These are phyloP conservation scores for Penaeus vannamei DNA, from an alignment of 1,140 invertebrate species.

Conservation along the genomic window DNA sequence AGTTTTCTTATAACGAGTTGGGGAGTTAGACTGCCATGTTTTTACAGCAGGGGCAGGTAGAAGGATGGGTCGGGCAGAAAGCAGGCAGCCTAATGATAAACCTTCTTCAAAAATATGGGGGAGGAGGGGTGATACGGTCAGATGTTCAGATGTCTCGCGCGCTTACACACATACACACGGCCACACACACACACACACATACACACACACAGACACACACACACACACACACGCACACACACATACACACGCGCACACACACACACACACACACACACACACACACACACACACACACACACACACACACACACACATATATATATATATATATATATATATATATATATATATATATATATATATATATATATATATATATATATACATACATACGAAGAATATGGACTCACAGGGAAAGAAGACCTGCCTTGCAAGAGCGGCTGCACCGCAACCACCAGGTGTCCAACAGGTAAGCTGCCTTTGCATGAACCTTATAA, in stretches of 20 bases:
- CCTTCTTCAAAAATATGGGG: too few species aligned
- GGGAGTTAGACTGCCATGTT: too few species aligned
- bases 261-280: background rate
- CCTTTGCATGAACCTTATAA: too few species aligned
- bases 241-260: background rate
- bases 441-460: background rate
- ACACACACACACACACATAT: background rate
- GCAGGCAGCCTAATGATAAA: too few species aligned
- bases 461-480: background rate
- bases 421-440: too few species aligned
- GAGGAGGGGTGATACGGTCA: too few species aligned
- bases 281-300: background rate
- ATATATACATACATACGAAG: constrained; percentile 8
- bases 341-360: constrained; percentile 16
- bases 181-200: background rate
- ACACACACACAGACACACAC: constrained; percentile 10
- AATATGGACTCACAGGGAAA: background rate
- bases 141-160: background rate
- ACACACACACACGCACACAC: constrained; percentile 12
- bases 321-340: background rate
- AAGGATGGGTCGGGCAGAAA: too few species aligned
- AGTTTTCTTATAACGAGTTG: too few species aligned
- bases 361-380: constrained; percentile 9
- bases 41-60: too few species aligned
- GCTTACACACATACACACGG: background rate